phyloP scores from a whole-genome alignment of 2,888 invertebrate genomes.

The Napeogenes inachia region DNA sequence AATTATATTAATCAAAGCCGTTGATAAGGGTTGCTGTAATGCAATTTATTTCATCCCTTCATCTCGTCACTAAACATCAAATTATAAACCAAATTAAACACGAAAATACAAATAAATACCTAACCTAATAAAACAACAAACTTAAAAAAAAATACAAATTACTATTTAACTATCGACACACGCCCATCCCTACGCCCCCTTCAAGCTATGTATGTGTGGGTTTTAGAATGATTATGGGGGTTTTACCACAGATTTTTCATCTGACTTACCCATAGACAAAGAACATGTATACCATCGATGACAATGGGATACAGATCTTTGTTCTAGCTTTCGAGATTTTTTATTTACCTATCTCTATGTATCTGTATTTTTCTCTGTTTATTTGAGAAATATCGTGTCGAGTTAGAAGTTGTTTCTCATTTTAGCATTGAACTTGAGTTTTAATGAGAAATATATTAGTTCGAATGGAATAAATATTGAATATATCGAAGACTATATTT shows the following conservation, averaged over 20 bases:
- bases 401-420: no score
- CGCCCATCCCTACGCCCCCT: conserved; percentile 14
- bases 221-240: conserved; percentile 24
- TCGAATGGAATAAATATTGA: no score
- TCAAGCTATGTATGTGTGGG: conserved; percentile 5
- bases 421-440: no score
- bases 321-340: conserved; percentile 12
- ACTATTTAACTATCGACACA: conserved; percentile 11
- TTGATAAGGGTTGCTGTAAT: conserved; percentile 28
- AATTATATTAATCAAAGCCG: conserved; percentile 14
- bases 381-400: no score
- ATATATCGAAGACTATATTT: no score
- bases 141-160: no score
- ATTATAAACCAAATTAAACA: conserved; percentile 10
- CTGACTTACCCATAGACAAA: conserved; percentile 19
- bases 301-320: conserved; percentile 2
- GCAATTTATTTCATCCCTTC: conserved; percentile 22
- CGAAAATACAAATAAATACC: no score
- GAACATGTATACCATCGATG: conserved; percentile 2
- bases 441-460: no score
- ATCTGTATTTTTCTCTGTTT: no score
- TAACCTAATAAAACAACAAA: no score
- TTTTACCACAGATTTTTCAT: conserved; percentile 26
- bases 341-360: conserved; percentile 11
- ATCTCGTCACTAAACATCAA: conserved; percentile 16